A percentile compares a stretch with the other conserved stretches of the same genome.
Evolutionary conservation across 2,888 invertebrate species (phyloP).

Genomic region (Brachypterus glaber): DNA sequence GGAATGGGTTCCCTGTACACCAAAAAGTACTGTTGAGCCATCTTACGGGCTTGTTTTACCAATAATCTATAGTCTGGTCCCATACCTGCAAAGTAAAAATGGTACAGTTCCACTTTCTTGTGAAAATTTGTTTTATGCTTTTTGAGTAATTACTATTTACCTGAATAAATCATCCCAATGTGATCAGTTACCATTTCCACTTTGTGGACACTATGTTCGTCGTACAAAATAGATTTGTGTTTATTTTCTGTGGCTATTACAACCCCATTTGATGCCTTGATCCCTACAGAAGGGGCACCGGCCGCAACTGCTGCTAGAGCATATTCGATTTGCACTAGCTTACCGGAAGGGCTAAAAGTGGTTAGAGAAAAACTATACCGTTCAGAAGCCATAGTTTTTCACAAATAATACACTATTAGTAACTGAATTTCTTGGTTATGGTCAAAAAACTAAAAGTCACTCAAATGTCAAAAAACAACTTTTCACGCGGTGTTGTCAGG

Average conservation of each 20-base stretch:
- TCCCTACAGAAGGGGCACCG: conserved; percentile 97
- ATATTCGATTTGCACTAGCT: conserved; percentile 99
- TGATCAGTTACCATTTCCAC: conserved; percentile 93
- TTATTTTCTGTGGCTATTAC: conserved; percentile 99
- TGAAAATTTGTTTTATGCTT: too few relatives aligned
- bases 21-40: conserved; percentile 89
- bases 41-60: conserved; percentile 85
- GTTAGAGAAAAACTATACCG: conserved; percentile 95
- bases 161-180: conserved; percentile 96
- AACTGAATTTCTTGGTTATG: too few relatives aligned
- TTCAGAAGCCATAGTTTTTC: conserved; percentile 87
- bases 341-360: conserved; percentile 89
- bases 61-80: conserved; percentile 85
- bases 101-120: background rate
- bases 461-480: too few relatives aligned
- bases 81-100: too few relatives aligned
- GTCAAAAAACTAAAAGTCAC: too few relatives aligned
- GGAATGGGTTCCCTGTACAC: conserved; percentile 94
- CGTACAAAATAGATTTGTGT: conserved; percentile 91
- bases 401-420: too few relatives aligned
- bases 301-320: conserved; percentile 97
- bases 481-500: too few relatives aligned
- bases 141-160: too few relatives aligned
- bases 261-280: conserved; percentile 97
- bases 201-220: conserved; percentile 94